These are phyloP conservation scores for Cottus gobio DNA, from an alignment of 2,113 vertebrate genomes.

Conservation along the genomic window DNA sequence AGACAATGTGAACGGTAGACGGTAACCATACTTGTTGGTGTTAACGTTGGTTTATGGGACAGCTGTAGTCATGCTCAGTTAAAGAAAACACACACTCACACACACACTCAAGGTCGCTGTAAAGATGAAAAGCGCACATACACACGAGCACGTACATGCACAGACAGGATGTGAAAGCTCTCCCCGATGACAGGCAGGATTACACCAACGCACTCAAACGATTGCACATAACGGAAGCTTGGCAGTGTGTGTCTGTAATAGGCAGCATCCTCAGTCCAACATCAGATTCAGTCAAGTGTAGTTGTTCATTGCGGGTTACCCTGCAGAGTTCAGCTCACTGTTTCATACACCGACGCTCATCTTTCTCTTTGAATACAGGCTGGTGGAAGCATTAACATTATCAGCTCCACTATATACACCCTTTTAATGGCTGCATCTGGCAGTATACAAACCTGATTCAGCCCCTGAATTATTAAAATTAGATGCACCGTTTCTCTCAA, in stretches of 20 bases:
- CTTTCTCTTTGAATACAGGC: not conserved
- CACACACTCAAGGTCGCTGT: slow-evolving; percentile 59
- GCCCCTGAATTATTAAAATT: not conserved
- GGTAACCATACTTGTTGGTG: not conserved
- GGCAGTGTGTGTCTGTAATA: not conserved
- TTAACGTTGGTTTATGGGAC: not conserved
- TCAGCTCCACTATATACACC: not conserved
- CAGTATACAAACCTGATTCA: not conserved
- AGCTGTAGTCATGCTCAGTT: slow-evolving; percentile 11
- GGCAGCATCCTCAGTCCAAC: slow-evolving; percentile 4
- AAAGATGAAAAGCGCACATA: slow-evolving; percentile 68
- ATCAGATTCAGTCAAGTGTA: slow-evolving; percentile 1
- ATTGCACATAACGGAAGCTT: not conserved
- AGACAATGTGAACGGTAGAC: slow-evolving; percentile 8
- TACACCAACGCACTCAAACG: slow-evolving; percentile 7
- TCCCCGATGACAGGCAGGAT: slow-evolving; percentile 11
- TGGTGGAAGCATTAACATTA: not conserved
- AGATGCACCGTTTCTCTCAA: not conserved
- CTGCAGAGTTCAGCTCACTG: not conserved
- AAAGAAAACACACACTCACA: slow-evolving; percentile 6
- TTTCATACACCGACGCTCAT: not conserved
- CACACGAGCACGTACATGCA: slow-evolving; percentile 12
- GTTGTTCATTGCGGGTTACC: slow-evolving; percentile 15
- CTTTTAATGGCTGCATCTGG: not conserved
- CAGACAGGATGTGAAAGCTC: slow-evolving; percentile 35